Evolutionary conservation across 2,113 vertebrate genomes (phyloP).

Genomic region (Hippocampus mohnikei): DNA sequence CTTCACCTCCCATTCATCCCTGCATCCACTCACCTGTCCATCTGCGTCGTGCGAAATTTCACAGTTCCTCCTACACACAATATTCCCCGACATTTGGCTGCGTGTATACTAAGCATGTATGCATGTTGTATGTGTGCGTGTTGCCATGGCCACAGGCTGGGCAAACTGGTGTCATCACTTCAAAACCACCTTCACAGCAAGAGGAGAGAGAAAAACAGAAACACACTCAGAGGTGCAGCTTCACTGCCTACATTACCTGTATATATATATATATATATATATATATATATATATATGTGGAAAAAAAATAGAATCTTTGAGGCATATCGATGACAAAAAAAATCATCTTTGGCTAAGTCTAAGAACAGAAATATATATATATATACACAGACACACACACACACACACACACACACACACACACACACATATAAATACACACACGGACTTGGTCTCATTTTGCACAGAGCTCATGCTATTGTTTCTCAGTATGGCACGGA

Average conservation of each 20-base stretch:
- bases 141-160: slow-evolving; percentile 54
- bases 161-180: slow-evolving; percentile 62
- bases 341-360: too few relatives aligned
- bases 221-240: slow-evolving; percentile 46
- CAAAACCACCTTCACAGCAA: slow-evolving; percentile 65
- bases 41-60: slow-evolving; percentile 27
- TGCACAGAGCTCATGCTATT: slow-evolving; percentile 50
- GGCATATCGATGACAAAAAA: too few relatives aligned
- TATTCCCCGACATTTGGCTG: slow-evolving; percentile 4
- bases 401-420: slow-evolving; percentile 5
- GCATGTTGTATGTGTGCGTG: slow-evolving; percentile 50
- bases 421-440: slow-evolving; percentile 31
- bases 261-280: too few relatives aligned
- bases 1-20: slow-evolving; percentile 50
- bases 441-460: slow-evolving; percentile 52
- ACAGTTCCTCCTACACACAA: slow-evolving; percentile 28
- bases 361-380: too few relatives aligned
- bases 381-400: too few relatives aligned
- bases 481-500: slow-evolving; percentile 43
- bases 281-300: too few relatives aligned
- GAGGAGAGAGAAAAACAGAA: slow-evolving; percentile 45
- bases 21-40: slow-evolving; percentile 41
- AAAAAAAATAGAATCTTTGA: too few relatives aligned
- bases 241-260: slow-evolving; percentile 43
- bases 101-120: slow-evolving; percentile 19